Percentiles rank a stretch among this genome's conserved stretches.
Conservation (phyloP, 1,140 invertebrate species). For the Onthophagus taurus region DNA sequence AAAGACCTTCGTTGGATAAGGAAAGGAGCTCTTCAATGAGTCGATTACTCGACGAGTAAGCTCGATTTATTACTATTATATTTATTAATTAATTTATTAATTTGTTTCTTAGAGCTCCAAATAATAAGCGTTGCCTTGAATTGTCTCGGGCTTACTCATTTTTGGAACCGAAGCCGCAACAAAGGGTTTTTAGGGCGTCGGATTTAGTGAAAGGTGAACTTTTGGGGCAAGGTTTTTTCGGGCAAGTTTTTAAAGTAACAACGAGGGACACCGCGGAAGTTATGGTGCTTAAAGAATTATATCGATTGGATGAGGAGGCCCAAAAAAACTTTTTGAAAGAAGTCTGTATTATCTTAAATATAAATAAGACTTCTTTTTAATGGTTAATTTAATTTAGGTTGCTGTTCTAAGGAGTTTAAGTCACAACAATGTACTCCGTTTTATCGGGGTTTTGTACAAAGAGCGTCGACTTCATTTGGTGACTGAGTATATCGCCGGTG, state of each 20-base stretch:
- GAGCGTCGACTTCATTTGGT: slow-evolving; percentile 85
- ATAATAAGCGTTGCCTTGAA: slow-evolving; percentile 48
- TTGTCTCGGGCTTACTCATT: slow-evolving; percentile 80
- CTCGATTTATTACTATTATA: slow-evolving; percentile 6
- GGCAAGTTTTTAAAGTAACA: slow-evolving; percentile 83
- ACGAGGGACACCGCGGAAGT: slow-evolving; percentile 83
- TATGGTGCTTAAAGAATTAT: slow-evolving; percentile 92
- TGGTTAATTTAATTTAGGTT: slow-evolving; percentile 45
- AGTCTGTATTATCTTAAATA: slow-evolving; percentile 41
- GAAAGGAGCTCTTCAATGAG: slow-evolving; percentile 80
- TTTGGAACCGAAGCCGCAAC: slow-evolving; percentile 63
- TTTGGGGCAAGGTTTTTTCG: slow-evolving; percentile 88
- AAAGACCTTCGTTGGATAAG: slow-evolving; percentile 46
- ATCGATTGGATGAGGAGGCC: slow-evolving; percentile 86
- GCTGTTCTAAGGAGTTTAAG: slow-evolving; percentile 78
- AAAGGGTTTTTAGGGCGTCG: slow-evolving; percentile 79
- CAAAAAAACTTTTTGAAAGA: slow-evolving; percentile 92
- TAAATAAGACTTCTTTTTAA: not conserved
- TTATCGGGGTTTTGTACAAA: slow-evolving; percentile 90
- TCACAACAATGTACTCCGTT: slow-evolving; percentile 83
- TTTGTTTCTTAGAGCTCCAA: slow-evolving; percentile 24
- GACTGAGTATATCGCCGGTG: slow-evolving; percentile 85
- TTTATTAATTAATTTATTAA: slow-evolving; percentile 3
- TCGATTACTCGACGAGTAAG: slow-evolving; percentile 65
- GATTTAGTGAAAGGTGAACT: slow-evolving; percentile 85